Conservation (phyloP, 2,797 vertebrate genomes). For the Brotogeris chrysoptera region DNA sequence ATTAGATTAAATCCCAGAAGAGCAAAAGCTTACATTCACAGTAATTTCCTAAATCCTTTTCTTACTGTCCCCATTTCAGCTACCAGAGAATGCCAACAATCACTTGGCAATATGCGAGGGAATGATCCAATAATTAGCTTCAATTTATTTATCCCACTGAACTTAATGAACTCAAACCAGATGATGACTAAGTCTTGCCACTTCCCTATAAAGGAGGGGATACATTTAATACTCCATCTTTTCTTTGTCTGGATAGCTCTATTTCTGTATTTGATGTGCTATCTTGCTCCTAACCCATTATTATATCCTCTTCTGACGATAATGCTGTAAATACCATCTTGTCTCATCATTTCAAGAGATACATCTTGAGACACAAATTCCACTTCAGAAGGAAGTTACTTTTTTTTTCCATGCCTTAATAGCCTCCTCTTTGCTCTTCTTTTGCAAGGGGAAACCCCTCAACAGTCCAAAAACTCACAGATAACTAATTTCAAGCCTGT, state of each 20-base stretch:
- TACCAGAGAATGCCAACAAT: not conserved
- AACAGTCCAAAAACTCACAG: not conserved
- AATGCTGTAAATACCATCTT: not conserved
- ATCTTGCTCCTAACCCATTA: not conserved
- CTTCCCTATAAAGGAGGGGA: not conserved
- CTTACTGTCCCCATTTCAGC: not conserved
- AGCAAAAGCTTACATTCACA: not conserved
- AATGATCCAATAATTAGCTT: not conserved
- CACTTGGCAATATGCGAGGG: not conserved
- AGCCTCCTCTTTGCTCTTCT: not conserved
- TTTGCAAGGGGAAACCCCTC: not conserved
- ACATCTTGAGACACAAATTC: not conserved
- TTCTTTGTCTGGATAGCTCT: not conserved
- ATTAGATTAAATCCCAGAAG: not conserved
- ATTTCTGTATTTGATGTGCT: not conserved
- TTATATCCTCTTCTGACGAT: not conserved
- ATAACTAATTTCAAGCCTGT: not conserved
- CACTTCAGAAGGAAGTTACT: not conserved
- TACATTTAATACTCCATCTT: not conserved
- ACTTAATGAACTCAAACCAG: not conserved
- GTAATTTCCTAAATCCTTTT: not conserved
- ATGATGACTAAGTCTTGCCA: not conserved
- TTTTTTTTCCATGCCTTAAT: not conserved
- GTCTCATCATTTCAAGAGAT: not conserved
- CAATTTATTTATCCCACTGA: not conserved